These are phyloP conservation scores for Crocodylus rhombifer DNA, from an alignment of 2,797 vertebrate species.

Conservation along the genomic window DNA sequence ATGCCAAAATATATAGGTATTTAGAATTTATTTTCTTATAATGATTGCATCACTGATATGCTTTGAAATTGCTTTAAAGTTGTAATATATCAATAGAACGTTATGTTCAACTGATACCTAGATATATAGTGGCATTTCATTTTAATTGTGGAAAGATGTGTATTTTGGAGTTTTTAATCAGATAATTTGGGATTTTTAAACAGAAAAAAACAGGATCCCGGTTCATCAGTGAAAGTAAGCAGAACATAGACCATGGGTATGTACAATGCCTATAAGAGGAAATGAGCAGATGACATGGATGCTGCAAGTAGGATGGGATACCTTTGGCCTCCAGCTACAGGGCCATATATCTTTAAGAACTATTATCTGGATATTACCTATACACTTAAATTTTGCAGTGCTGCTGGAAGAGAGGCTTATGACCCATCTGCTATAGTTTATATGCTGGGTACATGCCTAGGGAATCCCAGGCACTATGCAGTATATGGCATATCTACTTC, in stretches of 20 bases:
- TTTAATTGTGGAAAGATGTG: too few relatives aligned
- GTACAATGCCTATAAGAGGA: not conserved
- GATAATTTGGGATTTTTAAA: too few relatives aligned
- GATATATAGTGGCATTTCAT: too few relatives aligned
- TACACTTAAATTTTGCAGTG: accelerated
- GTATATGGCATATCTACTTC: not conserved
- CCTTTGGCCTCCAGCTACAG: not conserved
- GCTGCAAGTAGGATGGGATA: not conserved
- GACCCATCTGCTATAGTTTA: not conserved
- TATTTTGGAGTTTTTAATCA: too few relatives aligned
- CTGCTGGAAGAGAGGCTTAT: not conserved
- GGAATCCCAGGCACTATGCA: not conserved
- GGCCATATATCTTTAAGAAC: not conserved
- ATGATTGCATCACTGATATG: too few relatives aligned
- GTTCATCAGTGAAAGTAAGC: not conserved
- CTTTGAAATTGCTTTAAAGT: too few relatives aligned
- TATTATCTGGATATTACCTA: not conserved
- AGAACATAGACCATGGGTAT: not conserved
- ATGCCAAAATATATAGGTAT: too few relatives aligned
- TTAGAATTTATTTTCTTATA: too few relatives aligned
- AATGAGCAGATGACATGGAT: not conserved
- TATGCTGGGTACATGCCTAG: accelerated
- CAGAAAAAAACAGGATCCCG: not conserved
- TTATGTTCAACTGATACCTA: too few relatives aligned
- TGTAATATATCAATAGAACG: too few relatives aligned